A percentile compares a stretch with the other conserved stretches of the same genome.
These are phyloP conservation scores for Zaprionus inermis DNA, from an alignment of 1,140 invertebrate species.

Conservation along the genomic window DNA sequence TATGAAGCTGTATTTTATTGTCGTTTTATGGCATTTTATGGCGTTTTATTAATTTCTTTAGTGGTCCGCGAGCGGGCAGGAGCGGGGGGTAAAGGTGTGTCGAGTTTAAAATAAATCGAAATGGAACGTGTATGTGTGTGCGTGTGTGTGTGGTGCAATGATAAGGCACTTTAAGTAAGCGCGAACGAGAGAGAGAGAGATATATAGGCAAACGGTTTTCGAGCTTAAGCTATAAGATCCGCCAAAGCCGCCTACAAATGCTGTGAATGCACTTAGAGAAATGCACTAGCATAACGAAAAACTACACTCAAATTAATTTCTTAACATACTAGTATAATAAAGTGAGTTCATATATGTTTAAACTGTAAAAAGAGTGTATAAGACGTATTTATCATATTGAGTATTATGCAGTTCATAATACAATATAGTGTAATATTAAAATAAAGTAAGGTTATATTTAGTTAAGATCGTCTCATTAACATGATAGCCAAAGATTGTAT, in stretches of 20 bases:
- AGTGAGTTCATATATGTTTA: no score
- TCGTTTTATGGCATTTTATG: conserved; percentile 74
- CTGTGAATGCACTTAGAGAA: not conserved
- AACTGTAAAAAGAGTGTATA: no score
- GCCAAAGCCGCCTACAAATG: not conserved
- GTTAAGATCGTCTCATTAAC: not conserved
- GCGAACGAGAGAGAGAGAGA: not conserved
- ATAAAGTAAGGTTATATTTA: not conserved
- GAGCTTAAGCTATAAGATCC: not conserved
- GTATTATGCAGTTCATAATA: not conserved
- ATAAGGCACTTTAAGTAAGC: conserved; percentile 34
- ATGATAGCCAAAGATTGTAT: not conserved
- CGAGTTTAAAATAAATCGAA: conserved; percentile 46
- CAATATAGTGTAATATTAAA: not conserved
- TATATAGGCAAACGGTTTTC: not conserved
- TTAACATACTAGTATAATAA: not conserved
- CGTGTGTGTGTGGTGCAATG: conserved; percentile 35
- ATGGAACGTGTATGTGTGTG: conserved; percentile 34
- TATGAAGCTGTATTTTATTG: conserved; percentile 65
- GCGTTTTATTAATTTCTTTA: conserved; percentile 77
- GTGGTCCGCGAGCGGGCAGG: conserved; percentile 5
- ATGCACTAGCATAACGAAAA: not conserved
- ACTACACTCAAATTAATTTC: not conserved
- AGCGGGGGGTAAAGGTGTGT: conserved; percentile 6
- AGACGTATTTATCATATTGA: no score